phyloP scores from a whole-genome alignment of 2,888 invertebrate species.

The Xestia c-nigrum region DNA sequence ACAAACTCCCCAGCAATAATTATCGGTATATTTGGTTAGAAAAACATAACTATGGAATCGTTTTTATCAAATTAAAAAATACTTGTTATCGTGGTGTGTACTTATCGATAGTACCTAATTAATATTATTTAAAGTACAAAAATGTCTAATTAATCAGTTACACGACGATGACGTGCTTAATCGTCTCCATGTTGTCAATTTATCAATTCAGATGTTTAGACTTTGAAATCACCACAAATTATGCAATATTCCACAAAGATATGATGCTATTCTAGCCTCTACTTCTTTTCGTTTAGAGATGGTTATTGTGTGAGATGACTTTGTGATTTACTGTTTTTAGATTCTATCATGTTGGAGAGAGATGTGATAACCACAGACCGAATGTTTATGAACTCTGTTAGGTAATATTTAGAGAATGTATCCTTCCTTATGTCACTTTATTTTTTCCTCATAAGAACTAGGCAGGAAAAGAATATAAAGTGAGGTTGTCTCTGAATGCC shows the following conservation, averaged over 20 bases:
- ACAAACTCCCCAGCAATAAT: neutral
- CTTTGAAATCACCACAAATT: slow-evolving; percentile 22
- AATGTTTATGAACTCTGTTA: slow-evolving; percentile 34
- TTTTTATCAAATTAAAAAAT: slow-evolving; percentile 1
- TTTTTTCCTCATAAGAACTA: slow-evolving; percentile 14
- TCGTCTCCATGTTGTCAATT: slow-evolving; percentile 27
- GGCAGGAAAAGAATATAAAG: slow-evolving; percentile 19
- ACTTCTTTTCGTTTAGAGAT: neutral
- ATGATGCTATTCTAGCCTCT: slow-evolving; percentile 11
- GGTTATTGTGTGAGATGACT: slow-evolving; percentile 16
- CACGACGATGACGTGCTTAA: slow-evolving; percentile 14
- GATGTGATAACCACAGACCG: slow-evolving; percentile 10
- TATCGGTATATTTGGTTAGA: neutral
- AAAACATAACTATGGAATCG: neutral
- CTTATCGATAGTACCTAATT: neutral
- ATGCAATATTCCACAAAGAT: slow-evolving; percentile 21
- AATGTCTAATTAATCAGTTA: slow-evolving; percentile 21
- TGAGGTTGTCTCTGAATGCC: neutral
- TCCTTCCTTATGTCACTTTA: slow-evolving; percentile 8
- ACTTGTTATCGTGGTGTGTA: neutral
- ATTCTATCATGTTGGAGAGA: slow-evolving; percentile 11
- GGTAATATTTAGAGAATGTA: slow-evolving; percentile 30
- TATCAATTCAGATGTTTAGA: slow-evolving; percentile 28
- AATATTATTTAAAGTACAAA: slow-evolving; percentile 4
- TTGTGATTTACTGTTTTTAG: slow-evolving; percentile 17